These are phyloP conservation scores for Asbolus verrucosus DNA, from an alignment of 1,140 invertebrate species.

Conservation along the genomic window DNA sequence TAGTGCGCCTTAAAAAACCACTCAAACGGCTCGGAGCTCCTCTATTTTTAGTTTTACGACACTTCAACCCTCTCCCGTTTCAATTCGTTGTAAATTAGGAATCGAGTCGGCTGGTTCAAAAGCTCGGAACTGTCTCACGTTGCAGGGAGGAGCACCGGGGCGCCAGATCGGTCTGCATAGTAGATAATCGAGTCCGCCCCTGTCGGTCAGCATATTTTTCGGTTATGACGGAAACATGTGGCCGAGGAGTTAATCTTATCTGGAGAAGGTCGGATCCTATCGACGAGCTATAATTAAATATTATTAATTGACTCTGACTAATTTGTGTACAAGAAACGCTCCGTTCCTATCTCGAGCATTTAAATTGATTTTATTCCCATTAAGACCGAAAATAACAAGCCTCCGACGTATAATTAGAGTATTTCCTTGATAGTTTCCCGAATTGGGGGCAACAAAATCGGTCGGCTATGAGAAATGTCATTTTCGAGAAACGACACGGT, in stretches of 20 bases:
- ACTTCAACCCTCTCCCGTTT: neutral
- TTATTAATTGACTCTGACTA: constrained; percentile 31
- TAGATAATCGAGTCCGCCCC: constrained; percentile 48
- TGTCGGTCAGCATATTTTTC: neutral
- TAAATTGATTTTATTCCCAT: constrained; percentile 34
- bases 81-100: neutral
- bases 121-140: constrained; percentile 50
- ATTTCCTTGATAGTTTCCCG: neutral
- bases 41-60: neutral
- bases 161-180: constrained; percentile 51
- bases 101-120: constrained; percentile 4
- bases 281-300: constrained; percentile 15
- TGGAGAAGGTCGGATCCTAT: neutral
- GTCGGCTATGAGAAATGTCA: constrained; percentile 21
- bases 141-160: constrained; percentile 58
- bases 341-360: constrained; percentile 5
- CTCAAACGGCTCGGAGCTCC: neutral
- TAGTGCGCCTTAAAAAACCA: neutral
- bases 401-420: neutral
- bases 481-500: constrained; percentile 10
- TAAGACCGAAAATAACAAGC: constrained; percentile 5
- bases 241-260: too few species aligned
- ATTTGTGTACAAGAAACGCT: constrained; percentile 9
- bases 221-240: neutral
- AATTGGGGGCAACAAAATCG: constrained; percentile 21